These are phyloP conservation scores for Aphelenchoides avenae DNA, from an alignment of 1,140 invertebrate genomes.

Conservation along the genomic window DNA sequence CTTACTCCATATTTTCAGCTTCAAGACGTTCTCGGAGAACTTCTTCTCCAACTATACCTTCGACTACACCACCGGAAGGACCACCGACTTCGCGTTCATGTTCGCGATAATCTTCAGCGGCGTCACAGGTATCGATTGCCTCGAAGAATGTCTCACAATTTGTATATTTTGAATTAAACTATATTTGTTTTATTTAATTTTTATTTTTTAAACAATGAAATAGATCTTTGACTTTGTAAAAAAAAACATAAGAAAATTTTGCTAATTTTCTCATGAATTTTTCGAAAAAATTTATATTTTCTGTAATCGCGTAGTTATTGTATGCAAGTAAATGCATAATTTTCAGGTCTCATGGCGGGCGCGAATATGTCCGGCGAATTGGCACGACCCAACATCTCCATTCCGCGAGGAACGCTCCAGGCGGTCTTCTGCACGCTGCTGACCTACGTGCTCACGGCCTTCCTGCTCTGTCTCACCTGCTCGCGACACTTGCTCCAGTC, in stretches of 20 bases:
- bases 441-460: slow-evolving; percentile 78
- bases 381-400: slow-evolving; percentile 82
- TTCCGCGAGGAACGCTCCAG: slow-evolving; percentile 85
- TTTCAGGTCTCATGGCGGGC: slow-evolving; percentile 41
- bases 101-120: slow-evolving; percentile 65
- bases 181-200: slow-evolving; percentile 27
- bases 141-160: neutral
- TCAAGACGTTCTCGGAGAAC: slow-evolving; percentile 54
- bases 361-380: slow-evolving; percentile 96
- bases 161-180: slow-evolving; percentile 8
- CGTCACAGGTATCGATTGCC: slow-evolving; percentile 61
- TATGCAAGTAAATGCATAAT: too few relatives aligned
- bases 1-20: slow-evolving; percentile 35
- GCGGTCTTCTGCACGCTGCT: slow-evolving; percentile 84
- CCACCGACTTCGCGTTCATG: slow-evolving; percentile 62
- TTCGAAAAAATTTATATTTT: too few relatives aligned
- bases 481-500: slow-evolving; percentile 75
- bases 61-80: slow-evolving; percentile 62
- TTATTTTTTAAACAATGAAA: too few relatives aligned
- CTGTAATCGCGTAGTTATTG: too few relatives aligned
- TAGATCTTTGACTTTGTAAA: neutral
- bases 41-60: slow-evolving; percentile 59
- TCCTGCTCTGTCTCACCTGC: slow-evolving; percentile 81
- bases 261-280: too few relatives aligned
- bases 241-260: too few relatives aligned